A percentile compares a stretch with the other conserved stretches of the same genome.
Conservation (phyloP, 2,797 vertebrate genomes). For the Acomys russatus region DNA sequence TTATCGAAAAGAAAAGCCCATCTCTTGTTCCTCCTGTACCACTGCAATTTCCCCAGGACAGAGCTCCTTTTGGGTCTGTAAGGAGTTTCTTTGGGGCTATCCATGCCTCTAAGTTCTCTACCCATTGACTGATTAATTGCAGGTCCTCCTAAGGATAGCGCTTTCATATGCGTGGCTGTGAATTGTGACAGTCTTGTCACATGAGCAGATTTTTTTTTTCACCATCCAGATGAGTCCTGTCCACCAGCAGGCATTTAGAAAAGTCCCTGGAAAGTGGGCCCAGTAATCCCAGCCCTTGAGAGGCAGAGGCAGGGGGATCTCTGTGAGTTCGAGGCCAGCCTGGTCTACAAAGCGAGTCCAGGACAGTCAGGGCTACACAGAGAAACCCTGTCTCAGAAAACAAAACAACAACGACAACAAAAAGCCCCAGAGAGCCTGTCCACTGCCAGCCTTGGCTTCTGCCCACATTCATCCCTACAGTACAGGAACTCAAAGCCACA, state of each 20-base stretch:
- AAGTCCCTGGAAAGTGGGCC: neutral
- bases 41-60: neutral
- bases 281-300: no score
- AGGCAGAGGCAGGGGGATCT: no score
- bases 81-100: slow-evolving; percentile 22
- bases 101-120: slow-evolving; percentile 10
- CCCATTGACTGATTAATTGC: neutral
- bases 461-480: neutral
- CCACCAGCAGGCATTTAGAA: neutral
- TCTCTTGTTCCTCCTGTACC: neutral
- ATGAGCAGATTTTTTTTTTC: neutral
- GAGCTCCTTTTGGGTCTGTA: slow-evolving; percentile 44
- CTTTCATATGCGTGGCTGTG: slow-evolving; percentile 24
- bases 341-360: no score
- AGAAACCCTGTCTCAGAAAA: no score
- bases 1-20: neutral
- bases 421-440: no score
- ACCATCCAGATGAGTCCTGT: neutral
- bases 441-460: neutral
- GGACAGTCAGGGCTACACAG: no score
- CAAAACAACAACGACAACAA: no score
- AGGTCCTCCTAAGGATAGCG: neutral
- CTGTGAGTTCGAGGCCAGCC: no score
- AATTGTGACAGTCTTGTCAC: slow-evolving; percentile 18
- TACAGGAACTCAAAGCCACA: neutral